Percentiles rank a stretch among this genome's conserved stretches.
Conservation (phyloP, 2,888 invertebrate species). For the Meiosimyza decipiens region DNA sequence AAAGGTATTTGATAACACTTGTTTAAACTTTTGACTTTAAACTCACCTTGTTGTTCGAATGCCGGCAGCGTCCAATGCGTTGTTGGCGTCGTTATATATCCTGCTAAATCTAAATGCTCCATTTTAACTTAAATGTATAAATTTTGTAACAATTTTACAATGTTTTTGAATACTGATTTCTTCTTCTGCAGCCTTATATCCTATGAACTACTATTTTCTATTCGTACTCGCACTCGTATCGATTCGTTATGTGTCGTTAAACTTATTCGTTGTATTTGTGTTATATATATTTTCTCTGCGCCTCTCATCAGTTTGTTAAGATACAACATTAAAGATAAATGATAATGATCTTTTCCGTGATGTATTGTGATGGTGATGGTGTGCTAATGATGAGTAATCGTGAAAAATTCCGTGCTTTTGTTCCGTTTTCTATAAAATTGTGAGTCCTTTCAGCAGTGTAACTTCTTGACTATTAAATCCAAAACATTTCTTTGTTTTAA, state of each 20-base stretch:
- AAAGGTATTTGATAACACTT: too few species aligned
- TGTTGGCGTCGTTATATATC: conserved; percentile 55
- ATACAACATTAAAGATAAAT: neutral
- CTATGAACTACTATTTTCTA: conserved; percentile 11
- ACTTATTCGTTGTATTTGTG: conserved; percentile 30
- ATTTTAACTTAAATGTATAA: conserved; percentile 47
- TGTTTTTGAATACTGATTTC: conserved; percentile 40
- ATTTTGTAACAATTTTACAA: conserved; percentile 8
- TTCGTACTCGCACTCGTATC: conserved; percentile 52
- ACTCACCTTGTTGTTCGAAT: conserved; percentile 65
- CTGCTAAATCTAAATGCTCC: conserved; percentile 65
- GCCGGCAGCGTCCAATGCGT: conserved; percentile 58
- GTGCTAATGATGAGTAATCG: conserved; percentile 27
- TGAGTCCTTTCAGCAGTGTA: conserved; percentile 15
- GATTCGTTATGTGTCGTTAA: conserved; percentile 45
- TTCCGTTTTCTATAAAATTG: neutral
- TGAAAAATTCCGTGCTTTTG: conserved; percentile 12
- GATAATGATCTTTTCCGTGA: neutral
- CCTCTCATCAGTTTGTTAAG: conserved; percentile 27
- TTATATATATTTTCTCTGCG: conserved; percentile 19
- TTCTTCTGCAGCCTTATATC: conserved; percentile 15
- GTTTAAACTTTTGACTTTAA: neutral
- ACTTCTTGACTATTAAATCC: conserved; percentile 26
- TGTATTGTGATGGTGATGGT: conserved; percentile 14
- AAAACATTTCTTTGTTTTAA: conserved; percentile 18